A percentile compares a stretch with the other conserved stretches of the same genome.
These are phyloP conservation scores for Pipistrellus pipistrellus DNA, from an alignment of 2,797 vertebrate species.

Conservation along the genomic window DNA sequence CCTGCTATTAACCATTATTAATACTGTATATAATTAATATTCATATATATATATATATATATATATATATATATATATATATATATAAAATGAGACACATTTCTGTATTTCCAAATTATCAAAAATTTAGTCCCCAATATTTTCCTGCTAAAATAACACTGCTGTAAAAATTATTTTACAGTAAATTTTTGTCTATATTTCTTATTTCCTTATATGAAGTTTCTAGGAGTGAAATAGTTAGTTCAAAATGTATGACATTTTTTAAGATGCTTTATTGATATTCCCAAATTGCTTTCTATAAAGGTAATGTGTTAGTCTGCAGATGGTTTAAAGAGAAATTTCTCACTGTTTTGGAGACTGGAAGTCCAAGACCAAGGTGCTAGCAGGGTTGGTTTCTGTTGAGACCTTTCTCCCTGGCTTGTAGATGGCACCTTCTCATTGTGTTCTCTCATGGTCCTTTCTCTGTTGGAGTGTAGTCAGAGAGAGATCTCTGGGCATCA, in stretches of 20 bases:
- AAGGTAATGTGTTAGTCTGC: constrained; percentile 1
- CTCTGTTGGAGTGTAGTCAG: not conserved
- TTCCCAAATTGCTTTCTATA: constrained; percentile 40
- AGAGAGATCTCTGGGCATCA: not conserved
- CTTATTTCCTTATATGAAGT: constrained; percentile 30
- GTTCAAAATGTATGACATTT: constrained; percentile 9
- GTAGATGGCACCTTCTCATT: not conserved
- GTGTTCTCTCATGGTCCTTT: not conserved
- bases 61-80: not conserved
- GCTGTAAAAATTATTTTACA: constrained; percentile 7
- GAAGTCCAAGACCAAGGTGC: not conserved
- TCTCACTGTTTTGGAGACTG: not conserved
- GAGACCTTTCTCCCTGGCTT: not conserved
- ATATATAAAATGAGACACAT: not conserved
- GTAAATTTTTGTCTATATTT: constrained; percentile 31
- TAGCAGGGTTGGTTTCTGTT: not conserved
- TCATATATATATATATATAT: constrained; percentile 28
- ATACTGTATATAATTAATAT: constrained; percentile 21
- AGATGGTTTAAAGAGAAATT: not conserved
- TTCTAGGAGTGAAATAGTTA: constrained; percentile 49
- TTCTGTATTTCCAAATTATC: constrained; percentile 31
- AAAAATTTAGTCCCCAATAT: constrained; percentile 17
- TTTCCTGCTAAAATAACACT: constrained; percentile 26
- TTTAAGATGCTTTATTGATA: constrained; percentile 40
- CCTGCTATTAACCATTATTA: not conserved